Evolutionary conservation across 2,797 vertebrate species (phyloP), one percentile per base, ranked within the genome.

Genomic region (Avahi laniger): DNA sequence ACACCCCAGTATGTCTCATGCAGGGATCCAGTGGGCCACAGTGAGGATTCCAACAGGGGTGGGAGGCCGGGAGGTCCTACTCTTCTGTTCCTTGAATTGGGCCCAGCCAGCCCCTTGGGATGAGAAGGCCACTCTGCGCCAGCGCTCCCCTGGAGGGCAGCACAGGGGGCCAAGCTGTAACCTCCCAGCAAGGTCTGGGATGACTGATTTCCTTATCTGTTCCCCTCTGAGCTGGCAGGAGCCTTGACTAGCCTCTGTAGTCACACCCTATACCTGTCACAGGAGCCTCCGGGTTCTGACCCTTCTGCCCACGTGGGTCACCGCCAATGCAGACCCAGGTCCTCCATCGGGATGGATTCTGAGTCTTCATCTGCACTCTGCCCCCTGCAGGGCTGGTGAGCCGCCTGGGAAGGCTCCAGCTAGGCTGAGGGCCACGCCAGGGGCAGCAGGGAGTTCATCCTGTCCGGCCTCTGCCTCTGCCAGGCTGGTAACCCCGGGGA

Each of bases 91-190:
- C 73, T 67, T 48, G 41, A 90, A 61, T 13, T 41, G 88, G 38
- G 20, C 20, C 50, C 48, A 43, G 8, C 24, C 75, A 89, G 78
- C 3, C 52, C 63, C 54, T 4, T 67, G 67, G 52, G 30, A 28
- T 28, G 35, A 85, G 70, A 6, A 14, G 28, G 35, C 5, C 61
- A 6, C 26, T 57, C 38, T 46, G 35, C 26, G 54, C 65, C 30
- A 2, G 48, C 6, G 33, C 33, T 83, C 41, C 61, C 8, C 52
- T 67, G 65, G 9, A 67, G 22, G 63, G 12, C 1, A 30, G n/a
- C 9, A 1, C 7, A 20, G 30, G 20, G 33, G 1, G 7, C 52
- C 0, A 0, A 69, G 7, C 4, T 28, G 63, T 15, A 54, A 91
- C 41, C 67, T 70, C 48, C 24, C 22, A 24, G 7, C 26, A 22